Evolutionary conservation across 2,113 vertebrate species (phyloP).

Genomic region (Sphaerodactylus townsendi): DNA sequence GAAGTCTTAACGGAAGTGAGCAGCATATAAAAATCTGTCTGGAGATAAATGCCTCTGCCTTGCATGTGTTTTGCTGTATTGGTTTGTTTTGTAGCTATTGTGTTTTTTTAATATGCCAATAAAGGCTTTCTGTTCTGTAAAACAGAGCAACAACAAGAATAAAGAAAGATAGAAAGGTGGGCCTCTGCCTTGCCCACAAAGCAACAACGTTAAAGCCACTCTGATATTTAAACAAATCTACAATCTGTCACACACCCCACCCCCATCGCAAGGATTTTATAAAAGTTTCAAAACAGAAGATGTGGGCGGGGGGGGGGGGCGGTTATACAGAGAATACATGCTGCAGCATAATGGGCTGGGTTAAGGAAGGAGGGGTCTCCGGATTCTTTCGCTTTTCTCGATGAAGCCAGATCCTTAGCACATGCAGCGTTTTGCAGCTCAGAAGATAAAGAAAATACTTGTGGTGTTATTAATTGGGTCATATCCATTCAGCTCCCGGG

Average conservation of each 20-base stretch:
- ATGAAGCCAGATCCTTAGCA: constrained; percentile 42
- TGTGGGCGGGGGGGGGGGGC: too few species aligned
- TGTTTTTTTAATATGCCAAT: too few species aligned
- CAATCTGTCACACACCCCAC: not conserved
- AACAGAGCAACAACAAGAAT: too few species aligned
- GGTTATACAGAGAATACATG: not conserved
- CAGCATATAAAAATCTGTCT: too few species aligned
- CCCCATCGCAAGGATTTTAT: not conserved
- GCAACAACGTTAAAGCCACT: not conserved
- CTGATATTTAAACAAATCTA: not conserved
- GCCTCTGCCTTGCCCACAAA: not conserved
- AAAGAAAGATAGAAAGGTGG: too few species aligned
- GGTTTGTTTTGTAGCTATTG: too few species aligned
- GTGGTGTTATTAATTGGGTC: not conserved
- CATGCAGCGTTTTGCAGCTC: constrained; percentile 1
- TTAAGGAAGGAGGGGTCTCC: constrained; percentile 37
- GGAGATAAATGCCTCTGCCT: not conserved
- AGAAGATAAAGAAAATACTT: not conserved
- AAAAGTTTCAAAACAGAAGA: not conserved
- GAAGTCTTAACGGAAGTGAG: not conserved
- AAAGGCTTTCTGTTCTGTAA: too few species aligned
- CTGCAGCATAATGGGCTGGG: constrained; percentile 52
- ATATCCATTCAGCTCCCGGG: not conserved
- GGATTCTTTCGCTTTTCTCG: constrained; percentile 36
- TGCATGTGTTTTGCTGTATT: too few species aligned